Base-by-base conservation (phyloP, 2,797 vertebrate genomes). In the Characodon lateralis region DNA sequence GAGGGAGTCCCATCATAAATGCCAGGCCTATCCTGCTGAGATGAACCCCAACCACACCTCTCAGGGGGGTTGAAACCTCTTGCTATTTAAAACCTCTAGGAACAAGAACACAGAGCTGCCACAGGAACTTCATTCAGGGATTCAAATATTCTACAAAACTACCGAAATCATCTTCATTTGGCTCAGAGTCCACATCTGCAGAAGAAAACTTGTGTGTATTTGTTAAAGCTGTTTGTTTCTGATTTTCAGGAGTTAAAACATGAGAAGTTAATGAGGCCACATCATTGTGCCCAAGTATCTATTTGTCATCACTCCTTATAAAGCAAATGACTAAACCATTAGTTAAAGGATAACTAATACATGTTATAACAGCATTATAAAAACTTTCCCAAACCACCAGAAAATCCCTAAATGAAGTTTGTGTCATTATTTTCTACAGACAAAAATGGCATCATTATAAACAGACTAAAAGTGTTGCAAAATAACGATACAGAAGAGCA, bases 31-130 rank as follows among this genome's bases (percentile, higher is more conserved):
- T 80, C 89, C 84, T 50, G 81, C 87, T 84, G 85, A 82, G 83
- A 87, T 83, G 78, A 73, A 76, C 75, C 73, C 50, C 41, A 69
- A 41, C 70, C 56, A 63, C 31, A 51, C 78, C 82, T 83, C 77
- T 63, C 59, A 26, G 56, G 56, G 78, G 78, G 82, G 81, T 85
- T 65, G 66, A 86, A 73, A 35, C 58, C 80, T 80, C 78, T 31
- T 4, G 71, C 76, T 86, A 86, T 90, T 89, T 86, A 76, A 87
- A 87, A 86, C 68, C 74, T 50, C 65, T 56, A 72, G 56, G 65
- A 78, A 79, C 35, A 31, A 46, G 68, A 78, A 63, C n/a, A 66
- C 24, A 75, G 55, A 79, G 48, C 56, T 80, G 18, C 56, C 2
- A 0, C 63, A 5, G 2, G 26, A 68, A 51, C 78, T 55, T 68